A percentile compares a stretch with the other conserved stretches of the same genome.
Evolutionary conservation across 1,140 invertebrate genomes (phyloP).

Genomic region (Drosophila repletoides): DNA sequence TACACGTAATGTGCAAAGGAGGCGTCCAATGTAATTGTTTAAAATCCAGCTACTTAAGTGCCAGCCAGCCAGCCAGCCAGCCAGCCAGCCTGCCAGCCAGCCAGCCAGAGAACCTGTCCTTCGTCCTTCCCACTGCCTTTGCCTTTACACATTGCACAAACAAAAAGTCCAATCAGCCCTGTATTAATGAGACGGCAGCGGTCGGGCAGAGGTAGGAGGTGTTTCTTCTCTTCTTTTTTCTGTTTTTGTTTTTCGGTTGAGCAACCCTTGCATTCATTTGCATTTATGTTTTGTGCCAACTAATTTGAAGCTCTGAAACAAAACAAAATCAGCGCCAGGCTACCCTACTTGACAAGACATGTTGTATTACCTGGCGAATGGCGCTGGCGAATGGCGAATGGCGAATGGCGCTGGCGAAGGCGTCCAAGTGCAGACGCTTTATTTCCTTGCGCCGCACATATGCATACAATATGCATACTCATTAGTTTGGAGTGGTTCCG

Average conservation of each 20-base stretch:
- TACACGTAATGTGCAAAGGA: conserved; percentile 76
- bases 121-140: no score
- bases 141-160: no score
- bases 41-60: conserved; percentile 77
- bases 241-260: no score
- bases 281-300: conserved; percentile 80
- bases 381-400: no score
- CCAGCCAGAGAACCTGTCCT: no score
- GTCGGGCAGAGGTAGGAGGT: background rate
- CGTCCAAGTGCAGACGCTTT: conserved; percentile 52
- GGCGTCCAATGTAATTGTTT: conserved; percentile 77
- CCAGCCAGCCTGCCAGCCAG: no score
- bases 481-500: conserved; percentile 80
- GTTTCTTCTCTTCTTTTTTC: no score
- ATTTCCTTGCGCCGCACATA: conserved; percentile 34
- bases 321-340: conserved; percentile 75
- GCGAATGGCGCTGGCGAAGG: background rate
- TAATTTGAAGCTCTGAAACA: conserved; percentile 71
- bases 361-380: conserved; percentile 1
- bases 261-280: conserved; percentile 65
- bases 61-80: no score
- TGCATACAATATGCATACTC: conserved; percentile 79
- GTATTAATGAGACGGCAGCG: conserved; percentile 62
- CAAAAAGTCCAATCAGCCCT: conserved; percentile 78
- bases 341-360: conserved; percentile 45